Evolutionary conservation across 2,888 invertebrate species (phyloP).

Genomic region (Drosophila algonquin): DNA sequence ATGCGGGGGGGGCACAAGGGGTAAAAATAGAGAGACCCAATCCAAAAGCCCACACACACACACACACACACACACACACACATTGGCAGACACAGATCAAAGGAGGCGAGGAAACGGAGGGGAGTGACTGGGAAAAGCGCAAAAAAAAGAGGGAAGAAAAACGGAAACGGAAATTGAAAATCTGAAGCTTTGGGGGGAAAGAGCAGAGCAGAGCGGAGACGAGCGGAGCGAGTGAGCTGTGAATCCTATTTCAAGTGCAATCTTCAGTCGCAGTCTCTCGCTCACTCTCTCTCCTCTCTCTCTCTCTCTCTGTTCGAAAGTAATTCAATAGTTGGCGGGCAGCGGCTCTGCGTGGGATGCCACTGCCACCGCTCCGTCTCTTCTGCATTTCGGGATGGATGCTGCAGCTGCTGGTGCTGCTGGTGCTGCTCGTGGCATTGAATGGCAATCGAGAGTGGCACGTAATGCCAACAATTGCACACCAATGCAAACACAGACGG

Average conservation of each 20-base stretch:
- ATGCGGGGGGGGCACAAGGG: not conserved
- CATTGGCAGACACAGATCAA: constrained; percentile 17
- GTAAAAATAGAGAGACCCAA: constrained; percentile 4
- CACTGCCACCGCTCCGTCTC: not conserved
- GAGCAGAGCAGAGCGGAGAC: constrained; percentile 11
- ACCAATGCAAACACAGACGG: constrained; percentile 66
- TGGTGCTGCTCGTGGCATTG: constrained; percentile 58
- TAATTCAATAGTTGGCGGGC: constrained; percentile 77
- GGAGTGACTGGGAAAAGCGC: constrained; percentile 38
- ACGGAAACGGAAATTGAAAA: constrained; percentile 78
- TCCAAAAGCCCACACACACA: constrained; percentile 18
- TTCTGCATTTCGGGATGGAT: not conserved
- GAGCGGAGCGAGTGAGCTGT: constrained; percentile 74
- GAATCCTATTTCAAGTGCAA: constrained; percentile 80
- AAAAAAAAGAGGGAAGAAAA: constrained; percentile 37
- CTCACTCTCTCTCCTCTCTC: not conserved
- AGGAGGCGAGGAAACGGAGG: constrained; percentile 7
- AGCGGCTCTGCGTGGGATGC: constrained; percentile 17
- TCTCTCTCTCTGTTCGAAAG: constrained; percentile 53
- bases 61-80: constrained; percentile 15
- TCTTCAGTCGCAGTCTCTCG: constrained; percentile 68
- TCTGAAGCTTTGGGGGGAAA: constrained; percentile 69
- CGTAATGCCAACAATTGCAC: constrained; percentile 82
- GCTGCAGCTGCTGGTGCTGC: not conserved
- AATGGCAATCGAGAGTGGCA: constrained; percentile 81